Evolutionary conservation across 2,797 vertebrate genomes (phyloP).

Genomic region (Smutsia gigantea): DNA sequence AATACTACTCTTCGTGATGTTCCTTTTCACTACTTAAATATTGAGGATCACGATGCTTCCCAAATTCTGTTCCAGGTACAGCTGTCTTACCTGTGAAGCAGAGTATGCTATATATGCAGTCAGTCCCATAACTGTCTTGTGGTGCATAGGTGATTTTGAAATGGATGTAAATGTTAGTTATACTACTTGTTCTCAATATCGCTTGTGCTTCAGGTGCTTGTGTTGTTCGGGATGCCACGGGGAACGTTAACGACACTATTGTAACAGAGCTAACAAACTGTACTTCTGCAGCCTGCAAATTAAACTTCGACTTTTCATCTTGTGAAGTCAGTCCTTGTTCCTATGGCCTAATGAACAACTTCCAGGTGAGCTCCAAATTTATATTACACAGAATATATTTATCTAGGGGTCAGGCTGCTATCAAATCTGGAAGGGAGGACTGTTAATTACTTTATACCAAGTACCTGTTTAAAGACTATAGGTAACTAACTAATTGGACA

Average conservation of each 20-base stretch:
- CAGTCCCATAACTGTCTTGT: not conserved
- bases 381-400: not conserved
- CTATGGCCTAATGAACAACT: conserved; percentile 94
- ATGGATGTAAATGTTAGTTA: not conserved
- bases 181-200: conserved; percentile 17
- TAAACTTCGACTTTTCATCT: conserved; percentile 93
- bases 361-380: conserved; percentile 82
- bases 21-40: conserved; percentile 15
- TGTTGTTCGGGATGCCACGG: conserved; percentile 95
- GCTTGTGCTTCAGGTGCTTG: conserved; percentile 90
- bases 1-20: not conserved
- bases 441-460: conserved; percentile 1
- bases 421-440: not conserved
- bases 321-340: conserved; percentile 87
- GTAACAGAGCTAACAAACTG: conserved; percentile 90
- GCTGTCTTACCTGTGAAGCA: not conserved
- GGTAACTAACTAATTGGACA: not conserved
- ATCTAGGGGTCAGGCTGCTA: not conserved
- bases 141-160: not conserved
- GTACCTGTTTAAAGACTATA: not conserved
- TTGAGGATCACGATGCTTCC: not conserved
- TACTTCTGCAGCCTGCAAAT: conserved; percentile 91
- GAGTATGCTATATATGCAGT: not conserved
- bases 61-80: not conserved
- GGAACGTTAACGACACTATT: conserved; percentile 89